Percentiles rank a stretch among this genome's conserved stretches.
phyloP scores from a whole-genome alignment of 2,113 vertebrate genomes.

The Neogobius melanostomus region DNA sequence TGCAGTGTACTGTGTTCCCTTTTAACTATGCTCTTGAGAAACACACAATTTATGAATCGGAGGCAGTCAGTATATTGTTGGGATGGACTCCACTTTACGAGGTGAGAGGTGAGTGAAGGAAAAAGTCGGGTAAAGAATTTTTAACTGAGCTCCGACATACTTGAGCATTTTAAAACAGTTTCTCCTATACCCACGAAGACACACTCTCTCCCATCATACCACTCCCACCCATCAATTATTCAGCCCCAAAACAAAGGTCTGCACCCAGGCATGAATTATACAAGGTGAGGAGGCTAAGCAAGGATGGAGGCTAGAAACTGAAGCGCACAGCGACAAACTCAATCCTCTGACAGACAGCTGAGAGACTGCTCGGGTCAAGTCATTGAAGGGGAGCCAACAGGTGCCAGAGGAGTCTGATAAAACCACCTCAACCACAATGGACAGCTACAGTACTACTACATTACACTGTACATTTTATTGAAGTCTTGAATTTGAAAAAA shows the following conservation, averaged over 20 bases:
- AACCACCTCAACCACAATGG: conserved; percentile 3
- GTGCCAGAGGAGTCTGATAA: conserved; percentile 20
- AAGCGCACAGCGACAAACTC: conserved; percentile 49
- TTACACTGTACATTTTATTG: too few species aligned
- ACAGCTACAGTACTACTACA: conserved; percentile 3
- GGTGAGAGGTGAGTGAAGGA: conserved; percentile 45
- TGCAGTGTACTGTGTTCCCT: too few species aligned
- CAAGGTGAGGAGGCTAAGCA: conserved; percentile 59
- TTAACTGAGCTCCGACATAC: conserved; percentile 32
- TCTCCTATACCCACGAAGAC: conserved; percentile 29
- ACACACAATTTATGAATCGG: background rate
- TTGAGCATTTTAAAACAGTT: conserved; percentile 25
- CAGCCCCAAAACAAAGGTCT: conserved; percentile 72
- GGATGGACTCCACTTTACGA: conserved; percentile 30
- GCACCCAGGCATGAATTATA: conserved; percentile 70
- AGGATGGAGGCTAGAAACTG: conserved; percentile 57
- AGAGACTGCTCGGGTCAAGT: conserved; percentile 38
- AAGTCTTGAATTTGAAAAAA: too few species aligned
- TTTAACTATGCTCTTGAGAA: too few species aligned
- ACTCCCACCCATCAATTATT: conserved; percentile 70
- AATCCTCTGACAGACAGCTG: conserved; percentile 43
- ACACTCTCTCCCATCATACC: conserved; percentile 44
- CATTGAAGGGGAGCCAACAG: conserved; percentile 40
- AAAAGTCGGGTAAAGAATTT: conserved; percentile 45
- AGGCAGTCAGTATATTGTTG: conserved; percentile 19